phyloP scores from a whole-genome alignment of 2,113 vertebrate genomes.

The Alexandromys fortis region DNA sequence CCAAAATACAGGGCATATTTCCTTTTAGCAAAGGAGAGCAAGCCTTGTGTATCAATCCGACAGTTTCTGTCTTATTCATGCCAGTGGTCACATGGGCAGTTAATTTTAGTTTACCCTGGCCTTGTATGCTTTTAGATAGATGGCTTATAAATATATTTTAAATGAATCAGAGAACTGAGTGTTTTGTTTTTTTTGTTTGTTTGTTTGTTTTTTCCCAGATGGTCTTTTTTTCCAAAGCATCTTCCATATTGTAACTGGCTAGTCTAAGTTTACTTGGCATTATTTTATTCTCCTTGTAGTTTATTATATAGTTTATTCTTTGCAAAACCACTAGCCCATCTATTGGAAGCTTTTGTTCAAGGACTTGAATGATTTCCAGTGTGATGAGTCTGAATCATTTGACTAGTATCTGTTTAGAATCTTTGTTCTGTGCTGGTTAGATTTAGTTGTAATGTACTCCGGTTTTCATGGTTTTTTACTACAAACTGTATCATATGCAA shows the following conservation, averaged over 20 bases:
- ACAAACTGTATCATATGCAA: not conserved
- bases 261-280: not conserved
- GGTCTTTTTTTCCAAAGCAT: not conserved
- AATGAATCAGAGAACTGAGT: constrained; percentile 5
- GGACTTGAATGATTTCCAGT: not conserved
- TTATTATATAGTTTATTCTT: constrained; percentile 3
- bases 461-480: not conserved
- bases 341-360: not conserved
- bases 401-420: not conserved
- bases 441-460: not conserved
- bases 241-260: not conserved
- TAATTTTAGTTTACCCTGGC: not conserved
- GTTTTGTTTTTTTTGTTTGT: too few species aligned
- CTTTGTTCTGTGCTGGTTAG: not conserved
- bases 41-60: not conserved
- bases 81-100: not conserved
- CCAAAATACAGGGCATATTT: not conserved
- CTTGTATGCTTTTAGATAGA: not conserved
- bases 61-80: not conserved
- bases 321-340: not conserved
- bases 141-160: not conserved
- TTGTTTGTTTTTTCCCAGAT: not conserved
- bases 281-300: not conserved
- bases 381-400: not conserved
- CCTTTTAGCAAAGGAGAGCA: not conserved